Evolutionary conservation across 2,113 vertebrate species (phyloP), one percentile per base, ranked within the genome.

Genomic region (Leptobrachium leishanense): DNA sequence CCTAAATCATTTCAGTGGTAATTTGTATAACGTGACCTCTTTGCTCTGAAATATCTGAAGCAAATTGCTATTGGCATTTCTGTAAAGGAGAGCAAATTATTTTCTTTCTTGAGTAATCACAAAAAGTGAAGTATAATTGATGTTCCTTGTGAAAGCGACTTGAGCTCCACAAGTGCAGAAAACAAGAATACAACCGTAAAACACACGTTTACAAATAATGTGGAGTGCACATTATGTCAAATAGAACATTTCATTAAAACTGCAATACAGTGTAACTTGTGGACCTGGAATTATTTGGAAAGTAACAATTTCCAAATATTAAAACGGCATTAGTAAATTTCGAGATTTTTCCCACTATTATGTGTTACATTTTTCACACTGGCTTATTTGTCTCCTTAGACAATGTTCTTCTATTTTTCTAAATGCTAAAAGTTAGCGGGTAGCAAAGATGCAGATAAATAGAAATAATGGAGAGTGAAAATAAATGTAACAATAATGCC

Each of bases 51-150:
- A 76, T 3, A 82, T 63, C 15, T 43, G 43, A 82, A 2, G 31
- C 69, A 81, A 80, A 81, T 76, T 87, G 41, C 41, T 57, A 39
- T 74, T 74, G n/a, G 63, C 41, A 83, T 43, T 74, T 75, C 1
- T 82, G 11, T 77, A 64, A 74, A 82, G 46, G 12, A 81, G 0
- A 75, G 13, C 69, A 76, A 82, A 76, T 78, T 69, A 82, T 79
- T 87, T 84, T 85, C 46, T 59, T 85, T 75, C 63, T 75, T 74
- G n/a, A 84, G 7, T 80, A 81, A 85, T 84, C 42, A 76, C 11
- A 79, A 79, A 75, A 80, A 66, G 2, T 81, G 68, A 82, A 79
- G 20, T 68, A n/a, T 82, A 83, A 84, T 84, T 87, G 63, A 77
- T 84, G 2, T 20, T 81, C 11, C 20, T 73, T 84, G 2, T 79